Percentiles rank a stretch among this genome's conserved stretches.
Evolutionary conservation across 2,797 vertebrate species (phyloP).

Genomic region (Pangasius krempfi): DNA sequence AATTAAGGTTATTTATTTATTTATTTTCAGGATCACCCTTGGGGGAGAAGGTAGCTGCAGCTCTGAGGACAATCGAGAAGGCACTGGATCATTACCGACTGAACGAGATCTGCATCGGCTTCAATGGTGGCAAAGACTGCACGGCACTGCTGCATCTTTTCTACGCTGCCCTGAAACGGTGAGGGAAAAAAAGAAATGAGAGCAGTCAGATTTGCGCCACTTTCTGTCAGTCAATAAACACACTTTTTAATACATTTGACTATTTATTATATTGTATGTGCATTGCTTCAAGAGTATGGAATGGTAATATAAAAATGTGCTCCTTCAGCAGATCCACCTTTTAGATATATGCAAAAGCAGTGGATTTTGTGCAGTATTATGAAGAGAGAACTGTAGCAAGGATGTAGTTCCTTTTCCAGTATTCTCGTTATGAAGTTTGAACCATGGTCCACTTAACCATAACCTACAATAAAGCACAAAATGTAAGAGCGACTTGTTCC

Average conservation of each 20-base stretch:
- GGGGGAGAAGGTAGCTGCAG: constrained; percentile 83
- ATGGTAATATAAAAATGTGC: not conserved
- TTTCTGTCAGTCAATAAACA: not conserved
- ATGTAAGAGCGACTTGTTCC: not conserved
- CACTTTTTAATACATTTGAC: not conserved
- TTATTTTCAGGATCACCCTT: constrained; percentile 77
- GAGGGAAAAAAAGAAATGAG: constrained; percentile 49
- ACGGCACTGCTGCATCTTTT: constrained; percentile 92
- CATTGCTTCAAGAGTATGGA: not conserved
- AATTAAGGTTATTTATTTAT: too few relatives aligned
- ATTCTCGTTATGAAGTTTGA: not conserved
- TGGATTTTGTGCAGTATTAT: not conserved
- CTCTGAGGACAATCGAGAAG: constrained; percentile 83
- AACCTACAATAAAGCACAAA: not conserved
- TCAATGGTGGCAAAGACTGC: constrained; percentile 98
- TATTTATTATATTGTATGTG: not conserved
- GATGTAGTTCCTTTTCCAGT: not conserved
- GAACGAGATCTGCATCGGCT: constrained; percentile 85
- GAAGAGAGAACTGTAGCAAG: not conserved
- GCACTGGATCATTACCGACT: constrained; percentile 81
- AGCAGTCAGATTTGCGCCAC: not conserved
- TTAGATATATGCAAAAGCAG: not conserved
- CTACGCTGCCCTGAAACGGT: constrained; percentile 88
- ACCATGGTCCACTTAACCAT: not conserved
- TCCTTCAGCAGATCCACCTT: not conserved